Base-by-base conservation (phyloP, 2,113 vertebrate species). In the Sarotherodon lohbergeri region DNA sequence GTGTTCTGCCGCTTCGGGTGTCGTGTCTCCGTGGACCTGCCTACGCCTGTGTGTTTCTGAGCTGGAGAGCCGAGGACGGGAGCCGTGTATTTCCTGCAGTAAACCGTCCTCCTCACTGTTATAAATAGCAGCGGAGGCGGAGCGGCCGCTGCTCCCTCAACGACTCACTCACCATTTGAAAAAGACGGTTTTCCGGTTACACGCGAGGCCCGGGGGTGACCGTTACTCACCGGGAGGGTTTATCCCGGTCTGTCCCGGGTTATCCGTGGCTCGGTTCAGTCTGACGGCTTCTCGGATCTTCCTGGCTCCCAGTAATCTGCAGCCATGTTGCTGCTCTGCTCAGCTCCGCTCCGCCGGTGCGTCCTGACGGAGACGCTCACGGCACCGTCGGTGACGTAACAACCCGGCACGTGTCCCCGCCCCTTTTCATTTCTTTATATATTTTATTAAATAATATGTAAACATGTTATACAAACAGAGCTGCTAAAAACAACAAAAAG, bases 241-340 rank as follows among this genome's bases (percentile, higher is more conserved):
- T 10, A 29, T 82, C 93, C 88, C 90, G 89, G 90, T 86, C 61
- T 7, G 85, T 52, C 73, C 91, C 84, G 87, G 66, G 78, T 63
- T 56, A 10, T 88, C 36, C 66, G 46, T 52, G 82, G 87, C 63
- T 93, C 87, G 90, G 66, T 90, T 95, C 90, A 95, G 84, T 83
- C 61, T 86, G 88, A 90, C 84, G 32, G 43, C 27, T 32, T 85
- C 52, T 71, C 66, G 50, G 80, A 3, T 88, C 82, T 55, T 78
- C 80, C 61, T 46, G 71, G n/a, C 94, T 95, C 94, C 93, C 94
- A 94, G 87, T 92, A 94, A 92, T 94, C 94, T 81, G 93, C 93
- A 83, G 94, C 94, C 94, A 95, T 95, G 90, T 95, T 93, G 88
- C 91, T 86, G 76, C 54, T 85, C 91, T 82, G 76, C 55, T 85